Conservation (phyloP, 2,888 invertebrate species). For the Carpatolechia fugitivella region DNA sequence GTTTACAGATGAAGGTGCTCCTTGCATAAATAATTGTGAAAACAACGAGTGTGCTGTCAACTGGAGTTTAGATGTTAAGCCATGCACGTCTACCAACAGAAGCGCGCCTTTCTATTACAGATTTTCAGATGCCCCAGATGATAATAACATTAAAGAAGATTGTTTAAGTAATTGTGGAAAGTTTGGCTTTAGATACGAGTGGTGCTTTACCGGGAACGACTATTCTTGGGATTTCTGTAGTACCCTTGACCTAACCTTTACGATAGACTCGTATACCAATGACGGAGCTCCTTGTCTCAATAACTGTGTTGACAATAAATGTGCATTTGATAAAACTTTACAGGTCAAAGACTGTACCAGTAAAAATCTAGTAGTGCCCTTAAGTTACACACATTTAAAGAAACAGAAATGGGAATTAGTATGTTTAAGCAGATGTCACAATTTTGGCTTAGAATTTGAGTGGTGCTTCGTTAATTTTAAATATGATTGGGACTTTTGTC, state of each 20-base stretch:
- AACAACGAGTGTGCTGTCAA: neutral
- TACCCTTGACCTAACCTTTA: neutral
- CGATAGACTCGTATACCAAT: neutral
- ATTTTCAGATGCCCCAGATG: neutral
- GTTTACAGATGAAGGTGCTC: neutral
- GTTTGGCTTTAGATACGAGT: neutral
- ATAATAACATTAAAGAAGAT: neutral
- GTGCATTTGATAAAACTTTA: neutral
- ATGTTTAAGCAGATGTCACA: neutral
- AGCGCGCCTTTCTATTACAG: neutral
- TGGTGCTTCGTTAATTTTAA: neutral
- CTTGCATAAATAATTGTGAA: neutral
- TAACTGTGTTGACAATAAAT: neutral
- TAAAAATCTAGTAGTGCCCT: neutral
- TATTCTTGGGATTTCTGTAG: neutral
- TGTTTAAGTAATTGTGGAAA: neutral
- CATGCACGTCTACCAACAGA: neutral
- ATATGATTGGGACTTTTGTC: neutral
- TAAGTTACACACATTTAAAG: neutral
- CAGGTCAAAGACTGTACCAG: neutral
- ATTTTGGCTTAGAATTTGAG: neutral
- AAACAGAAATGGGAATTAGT: neutral
- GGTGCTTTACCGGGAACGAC: neutral
- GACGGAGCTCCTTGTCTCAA: neutral
- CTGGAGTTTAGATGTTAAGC: neutral